phyloP scores from a whole-genome alignment of 2,113 vertebrate genomes.

The Leucopsar rothschildi region DNA sequence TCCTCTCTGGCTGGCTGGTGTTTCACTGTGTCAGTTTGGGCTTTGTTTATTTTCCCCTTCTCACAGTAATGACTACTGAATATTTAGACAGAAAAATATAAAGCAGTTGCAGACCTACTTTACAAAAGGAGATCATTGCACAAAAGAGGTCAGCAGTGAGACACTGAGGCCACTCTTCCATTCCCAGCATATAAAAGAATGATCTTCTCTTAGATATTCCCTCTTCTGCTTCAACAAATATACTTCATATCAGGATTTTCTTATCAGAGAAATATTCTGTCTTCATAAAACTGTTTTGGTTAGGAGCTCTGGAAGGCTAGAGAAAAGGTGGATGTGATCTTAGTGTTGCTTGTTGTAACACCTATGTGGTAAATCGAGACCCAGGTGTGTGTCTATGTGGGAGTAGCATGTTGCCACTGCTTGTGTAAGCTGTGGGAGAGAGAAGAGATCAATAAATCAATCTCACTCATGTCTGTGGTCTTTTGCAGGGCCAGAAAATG shows the following conservation, averaged over 20 bases:
- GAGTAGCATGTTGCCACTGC: neutral
- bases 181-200: neutral
- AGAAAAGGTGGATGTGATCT: neutral
- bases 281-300: neutral
- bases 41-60: neutral
- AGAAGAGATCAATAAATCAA: conserved; percentile 10
- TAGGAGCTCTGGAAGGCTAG: neutral
- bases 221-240: neutral
- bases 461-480: neutral
- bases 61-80: neutral
- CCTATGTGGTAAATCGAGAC: neutral
- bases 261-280: neutral
- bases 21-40: neutral
- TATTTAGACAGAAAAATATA: neutral
- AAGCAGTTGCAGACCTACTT: neutral
- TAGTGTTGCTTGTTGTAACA: neutral
- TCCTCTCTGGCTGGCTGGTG: neutral
- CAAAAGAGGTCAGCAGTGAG: neutral
- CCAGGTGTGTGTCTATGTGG: neutral
- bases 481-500: neutral
- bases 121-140: neutral
- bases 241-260: neutral
- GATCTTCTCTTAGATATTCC: neutral
- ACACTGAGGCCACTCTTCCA: neutral
- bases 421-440: neutral